Evolutionary conservation across 1,140 invertebrate genomes (phyloP), one percentile per base, ranked within the genome.

Genomic region (Tetramorium parvispinum): DNA sequence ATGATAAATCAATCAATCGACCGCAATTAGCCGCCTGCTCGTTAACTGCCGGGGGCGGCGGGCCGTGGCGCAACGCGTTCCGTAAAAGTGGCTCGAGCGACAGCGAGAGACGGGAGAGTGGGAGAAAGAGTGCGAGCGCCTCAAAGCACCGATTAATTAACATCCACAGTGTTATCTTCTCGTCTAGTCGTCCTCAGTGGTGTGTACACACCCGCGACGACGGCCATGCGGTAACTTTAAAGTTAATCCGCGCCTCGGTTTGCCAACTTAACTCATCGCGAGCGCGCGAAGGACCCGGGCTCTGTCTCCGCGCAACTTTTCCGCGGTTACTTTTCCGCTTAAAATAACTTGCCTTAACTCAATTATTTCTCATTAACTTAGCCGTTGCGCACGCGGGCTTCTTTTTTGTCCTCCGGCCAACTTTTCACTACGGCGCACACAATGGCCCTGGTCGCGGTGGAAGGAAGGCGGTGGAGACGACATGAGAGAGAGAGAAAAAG

Each of bases 331-430:
- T 90, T 88, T 90, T 88, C 87, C 89, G 87, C 87, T 91, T 91
- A 88, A 91, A 90, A 90, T 90, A 91, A 91, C 89, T 91, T 71
- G 85, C 65, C 79, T 90, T 87, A 91, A 91, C 89, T 90, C 85
- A 87, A 91, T 91, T 91, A 88, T 91, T 90, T 91, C 87, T 90
- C 90, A 87, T 91, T 91, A 91, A 90, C 82, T 90, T 82, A 53
- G 73, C 87, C 83, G 57, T 68, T 75, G 79, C 57, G 40, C 37
- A 24, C 51, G 21, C 37, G 24, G 49, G 27, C 85, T 61, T 53
- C 77, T 89, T 89, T 85, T 88, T 91, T 89, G 68, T 65, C 53
- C 37, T 37, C 49, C 73, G 46, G 57, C 73, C 82, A 85, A 85
- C 82, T 85, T 85, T 85, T 85, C 82, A 78, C 73, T 78, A 78